Conservation (phyloP, 2,888 invertebrate genomes). For the Habrosyne pyritoides region DNA sequence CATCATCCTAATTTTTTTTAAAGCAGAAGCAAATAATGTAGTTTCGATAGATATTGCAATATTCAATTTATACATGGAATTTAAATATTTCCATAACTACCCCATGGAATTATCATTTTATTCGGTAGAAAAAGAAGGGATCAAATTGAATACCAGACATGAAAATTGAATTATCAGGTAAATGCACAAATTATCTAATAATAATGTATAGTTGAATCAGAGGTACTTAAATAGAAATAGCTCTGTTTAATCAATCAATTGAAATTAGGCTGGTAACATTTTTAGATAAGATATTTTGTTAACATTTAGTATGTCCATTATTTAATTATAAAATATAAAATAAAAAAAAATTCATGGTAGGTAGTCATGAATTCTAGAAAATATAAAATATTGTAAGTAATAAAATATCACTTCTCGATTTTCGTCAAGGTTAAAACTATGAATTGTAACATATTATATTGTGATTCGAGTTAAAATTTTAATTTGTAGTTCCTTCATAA, state of each 20-base stretch:
- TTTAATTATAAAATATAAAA: neutral
- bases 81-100: neutral
- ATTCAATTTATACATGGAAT: neutral
- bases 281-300: no score
- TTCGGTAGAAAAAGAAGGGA: neutral
- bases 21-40: slow-evolving; percentile 5
- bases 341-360: no score
- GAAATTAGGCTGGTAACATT: no score
- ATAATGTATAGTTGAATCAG: neutral
- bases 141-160: neutral
- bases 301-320: no score
- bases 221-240: no score
- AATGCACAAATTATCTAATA: slow-evolving; percentile 1
- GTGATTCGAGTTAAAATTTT: neutral
- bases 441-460: neutral
- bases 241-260: neutral
- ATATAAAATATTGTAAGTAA: no score
- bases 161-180: neutral
- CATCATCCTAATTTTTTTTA: slow-evolving; percentile 12
- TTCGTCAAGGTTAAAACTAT: neutral
- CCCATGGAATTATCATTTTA: no score
- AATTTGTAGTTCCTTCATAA: neutral
- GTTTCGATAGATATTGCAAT: neutral
- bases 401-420: no score
- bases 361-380: no score